Evolutionary conservation across 2,888 invertebrate genomes (phyloP).

Genomic region (Ametastegia equiseti): DNA sequence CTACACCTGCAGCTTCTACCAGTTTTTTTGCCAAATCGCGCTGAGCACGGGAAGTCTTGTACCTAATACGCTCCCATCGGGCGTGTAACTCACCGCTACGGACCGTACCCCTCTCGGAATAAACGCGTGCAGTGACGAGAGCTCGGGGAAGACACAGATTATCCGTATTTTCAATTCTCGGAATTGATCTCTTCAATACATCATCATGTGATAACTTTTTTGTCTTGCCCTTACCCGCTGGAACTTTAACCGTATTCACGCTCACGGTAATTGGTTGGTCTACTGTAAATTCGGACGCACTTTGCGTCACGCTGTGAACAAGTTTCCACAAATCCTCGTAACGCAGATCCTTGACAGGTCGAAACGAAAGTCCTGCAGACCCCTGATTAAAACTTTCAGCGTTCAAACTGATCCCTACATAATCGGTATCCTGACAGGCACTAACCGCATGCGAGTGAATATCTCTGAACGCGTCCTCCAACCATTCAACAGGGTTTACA

Average conservation of each 20-base stretch:
- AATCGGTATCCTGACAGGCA: no score
- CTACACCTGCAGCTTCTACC: not conserved
- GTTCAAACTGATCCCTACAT: not conserved
- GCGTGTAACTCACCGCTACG: constrained; percentile 22
- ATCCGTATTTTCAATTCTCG: constrained; percentile 38
- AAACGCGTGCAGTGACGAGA: constrained; percentile 10
- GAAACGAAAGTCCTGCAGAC: not conserved
- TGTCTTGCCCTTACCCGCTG: not conserved
- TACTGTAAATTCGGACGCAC: no score
- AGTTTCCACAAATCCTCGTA: no score
- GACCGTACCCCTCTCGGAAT: constrained; percentile 30
- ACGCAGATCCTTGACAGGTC: not conserved
- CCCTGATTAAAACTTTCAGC: not conserved
- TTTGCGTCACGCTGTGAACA: no score
- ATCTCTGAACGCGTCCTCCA: no score
- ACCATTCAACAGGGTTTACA: no score
- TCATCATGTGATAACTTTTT: not conserved
- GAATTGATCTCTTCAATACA: constrained; percentile 27
- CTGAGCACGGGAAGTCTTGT: not conserved
- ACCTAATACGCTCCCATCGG: constrained; percentile 24
- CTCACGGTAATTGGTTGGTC: no score
- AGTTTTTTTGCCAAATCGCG: no score
- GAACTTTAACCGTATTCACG: no score
- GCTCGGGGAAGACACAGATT: constrained; percentile 49
- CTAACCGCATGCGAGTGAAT: no score